Base-by-base conservation (phyloP, 2,888 invertebrate species). In the Harpalus rubripes region DNA sequence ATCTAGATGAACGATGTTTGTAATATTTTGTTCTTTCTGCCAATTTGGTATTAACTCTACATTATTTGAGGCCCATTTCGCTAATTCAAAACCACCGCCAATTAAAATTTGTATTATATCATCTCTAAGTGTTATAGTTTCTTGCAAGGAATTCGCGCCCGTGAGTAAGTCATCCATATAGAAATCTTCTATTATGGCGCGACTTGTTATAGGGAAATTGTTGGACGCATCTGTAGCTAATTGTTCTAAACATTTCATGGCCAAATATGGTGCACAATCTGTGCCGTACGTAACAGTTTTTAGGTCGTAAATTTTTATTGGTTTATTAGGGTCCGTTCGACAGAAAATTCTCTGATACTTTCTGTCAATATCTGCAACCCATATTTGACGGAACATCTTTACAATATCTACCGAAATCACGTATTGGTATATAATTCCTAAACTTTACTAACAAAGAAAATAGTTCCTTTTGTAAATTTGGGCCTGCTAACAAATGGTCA, bases 361-460 rank as follows among this genome's bases (percentile, higher is more conserved):
- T 12, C 65, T 41, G 10, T 76, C 76, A n/a, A n/a, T 41, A 12
- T 41, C 44, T 8, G 44, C 6, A 39, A 76, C 41, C 44, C 76
- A 56, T 39, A 76, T 76, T 41, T 76, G 76, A 10, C 76, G 12
- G 39, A 76, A 76, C 76, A 76, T 76, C 8, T 41, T 41, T 18
- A 52, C 44, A 39, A 72, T 26, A 8, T 72, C 72, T 10, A 39
- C 72, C 1, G 41, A 39, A 16, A 72, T 26, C 3, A 56, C 44
- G 22, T 41, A 76, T 1, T 56, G 32, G 32, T 16, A n/a, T n/a
- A n/a, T n/a, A 41, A 16, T 56, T 7, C 7, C 76, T 7, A 44
- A 44, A 76, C 15, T 76, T 65, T 22, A 22, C 7, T 65, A 65
- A 26, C 7, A 63, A 16, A 10, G 63, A 18, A 63, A 63, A 58